Evolutionary conservation across 2,113 vertebrate genomes (phyloP).

Genomic region (Chaenocephalus aceratus): DNA sequence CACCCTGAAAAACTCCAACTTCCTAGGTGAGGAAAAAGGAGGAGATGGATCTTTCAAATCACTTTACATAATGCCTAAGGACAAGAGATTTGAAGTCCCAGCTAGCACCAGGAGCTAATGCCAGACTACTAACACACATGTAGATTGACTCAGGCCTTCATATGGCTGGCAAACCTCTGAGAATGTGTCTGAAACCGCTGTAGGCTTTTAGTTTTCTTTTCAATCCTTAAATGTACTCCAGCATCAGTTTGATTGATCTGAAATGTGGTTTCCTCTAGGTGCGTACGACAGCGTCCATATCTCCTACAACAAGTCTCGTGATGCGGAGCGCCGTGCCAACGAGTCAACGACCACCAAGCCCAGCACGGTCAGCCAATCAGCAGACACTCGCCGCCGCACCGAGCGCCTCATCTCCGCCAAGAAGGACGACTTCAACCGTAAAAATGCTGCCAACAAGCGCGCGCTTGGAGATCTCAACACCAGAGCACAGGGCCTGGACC

Average conservation of each 20-base stretch:
- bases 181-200: too few relatives aligned
- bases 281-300: slow-evolving; percentile 94
- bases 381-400: slow-evolving; percentile 81
- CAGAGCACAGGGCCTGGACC: slow-evolving; percentile 80
- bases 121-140: too few relatives aligned
- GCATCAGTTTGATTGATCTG: background rate
- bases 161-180: too few relatives aligned
- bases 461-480: slow-evolving; percentile 85
- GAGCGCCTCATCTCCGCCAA: slow-evolving; percentile 86
- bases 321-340: slow-evolving; percentile 88
- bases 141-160: too few relatives aligned
- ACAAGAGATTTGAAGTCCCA: too few relatives aligned
- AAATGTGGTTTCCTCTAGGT: slow-evolving; percentile 77
- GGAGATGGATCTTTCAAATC: too few relatives aligned
- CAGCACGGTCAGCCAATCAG: slow-evolving; percentile 88
- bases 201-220: too few relatives aligned
- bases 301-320: slow-evolving; percentile 86
- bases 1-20: slow-evolving; percentile 95
- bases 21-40: slow-evolving; percentile 86
- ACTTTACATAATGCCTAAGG: too few relatives aligned
- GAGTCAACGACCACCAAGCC: slow-evolving; percentile 82
- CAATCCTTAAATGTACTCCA: background rate
- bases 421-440: slow-evolving; percentile 90
- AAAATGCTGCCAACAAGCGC: slow-evolving; percentile 89
- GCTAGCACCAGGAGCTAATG: too few relatives aligned